Conservation (phyloP, 2,113 vertebrate genomes). For the Clinocottus analis region DNA sequence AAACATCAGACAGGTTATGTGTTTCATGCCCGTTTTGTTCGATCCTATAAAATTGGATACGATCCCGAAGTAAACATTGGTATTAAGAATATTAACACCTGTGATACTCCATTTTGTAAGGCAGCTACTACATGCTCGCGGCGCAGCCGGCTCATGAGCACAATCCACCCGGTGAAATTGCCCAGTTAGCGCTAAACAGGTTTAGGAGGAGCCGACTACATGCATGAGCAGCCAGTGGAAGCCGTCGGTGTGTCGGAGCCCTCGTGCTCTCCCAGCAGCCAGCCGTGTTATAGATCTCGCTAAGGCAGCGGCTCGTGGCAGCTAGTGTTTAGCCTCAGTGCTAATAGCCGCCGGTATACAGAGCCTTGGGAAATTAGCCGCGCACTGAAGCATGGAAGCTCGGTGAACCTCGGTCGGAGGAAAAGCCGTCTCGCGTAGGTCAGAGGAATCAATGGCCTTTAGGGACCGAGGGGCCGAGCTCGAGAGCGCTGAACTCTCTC, state of each 20-base stretch:
- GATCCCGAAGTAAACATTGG: background rate
- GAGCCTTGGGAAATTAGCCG: conserved; percentile 80
- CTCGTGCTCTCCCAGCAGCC: conserved; percentile 22
- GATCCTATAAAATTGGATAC: background rate
- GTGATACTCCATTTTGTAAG: background rate
- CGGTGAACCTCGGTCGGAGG: conserved; percentile 44
- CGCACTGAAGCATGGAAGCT: conserved; percentile 59
- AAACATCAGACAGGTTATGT: background rate
- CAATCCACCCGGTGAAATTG: conserved; percentile 18
- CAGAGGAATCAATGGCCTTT: conserved; percentile 74
- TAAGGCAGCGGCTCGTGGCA: conserved; percentile 54
- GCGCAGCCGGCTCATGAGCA: conserved; percentile 12
- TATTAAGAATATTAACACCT: background rate
- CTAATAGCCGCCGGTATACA: conserved; percentile 65
- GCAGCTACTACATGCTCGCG: background rate
- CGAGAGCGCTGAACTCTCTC: conserved; percentile 60
- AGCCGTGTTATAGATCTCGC: conserved; percentile 61
- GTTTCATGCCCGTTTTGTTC: background rate
- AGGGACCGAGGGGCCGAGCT: conserved; percentile 52
- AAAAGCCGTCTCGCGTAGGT: conserved; percentile 70
- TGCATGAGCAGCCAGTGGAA: conserved; percentile 41
- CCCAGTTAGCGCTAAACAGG: conserved; percentile 20
- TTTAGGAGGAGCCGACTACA: conserved; percentile 11
- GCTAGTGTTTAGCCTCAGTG: conserved; percentile 67
- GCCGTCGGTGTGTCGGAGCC: conserved; percentile 28